A percentile compares a stretch with the other conserved stretches of the same genome.
phyloP scores from a whole-genome alignment of 2,797 vertebrate species.

The Pipistrellus nathusii region DNA sequence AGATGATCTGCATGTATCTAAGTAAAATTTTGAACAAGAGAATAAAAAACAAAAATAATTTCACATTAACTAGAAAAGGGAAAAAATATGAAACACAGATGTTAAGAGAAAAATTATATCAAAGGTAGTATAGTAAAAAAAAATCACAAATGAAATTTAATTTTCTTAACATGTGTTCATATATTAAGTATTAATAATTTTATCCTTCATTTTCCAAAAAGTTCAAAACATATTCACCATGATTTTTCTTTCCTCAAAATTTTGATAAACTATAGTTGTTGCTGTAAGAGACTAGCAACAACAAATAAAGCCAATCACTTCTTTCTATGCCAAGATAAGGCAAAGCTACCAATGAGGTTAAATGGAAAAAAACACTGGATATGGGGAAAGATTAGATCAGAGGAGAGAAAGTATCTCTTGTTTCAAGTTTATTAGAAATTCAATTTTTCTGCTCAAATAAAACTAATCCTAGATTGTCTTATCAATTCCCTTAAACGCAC shows the following conservation, averaged over 20 bases:
- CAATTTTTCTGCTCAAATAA: constrained; percentile 53
- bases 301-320: constrained; percentile 48
- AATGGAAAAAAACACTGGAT: background rate
- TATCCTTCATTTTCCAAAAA: constrained; percentile 18
- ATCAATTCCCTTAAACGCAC: constrained; percentile 1
- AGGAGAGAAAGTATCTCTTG: constrained; percentile 28
- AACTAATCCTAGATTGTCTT: constrained; percentile 45
- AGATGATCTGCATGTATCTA: background rate
- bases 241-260: constrained; percentile 30
- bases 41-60: constrained; percentile 4
- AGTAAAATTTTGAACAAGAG: constrained; percentile 12
- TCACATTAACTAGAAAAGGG: background rate
- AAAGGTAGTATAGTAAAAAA: constrained; percentile 29
- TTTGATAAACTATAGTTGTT: constrained; percentile 16
- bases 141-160: background rate
- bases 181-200: constrained; percentile 32
- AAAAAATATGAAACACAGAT: background rate
- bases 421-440: constrained; percentile 49
- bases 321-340: constrained; percentile 56
- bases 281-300: constrained; percentile 43
- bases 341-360: constrained; percentile 21
- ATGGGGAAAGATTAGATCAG: constrained; percentile 1
- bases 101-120: constrained; percentile 17
- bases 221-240: constrained; percentile 45
- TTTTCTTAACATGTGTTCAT: constrained; percentile 25